phyloP scores from a whole-genome alignment of 2,888 invertebrate species.

The Andrena dorsata region DNA sequence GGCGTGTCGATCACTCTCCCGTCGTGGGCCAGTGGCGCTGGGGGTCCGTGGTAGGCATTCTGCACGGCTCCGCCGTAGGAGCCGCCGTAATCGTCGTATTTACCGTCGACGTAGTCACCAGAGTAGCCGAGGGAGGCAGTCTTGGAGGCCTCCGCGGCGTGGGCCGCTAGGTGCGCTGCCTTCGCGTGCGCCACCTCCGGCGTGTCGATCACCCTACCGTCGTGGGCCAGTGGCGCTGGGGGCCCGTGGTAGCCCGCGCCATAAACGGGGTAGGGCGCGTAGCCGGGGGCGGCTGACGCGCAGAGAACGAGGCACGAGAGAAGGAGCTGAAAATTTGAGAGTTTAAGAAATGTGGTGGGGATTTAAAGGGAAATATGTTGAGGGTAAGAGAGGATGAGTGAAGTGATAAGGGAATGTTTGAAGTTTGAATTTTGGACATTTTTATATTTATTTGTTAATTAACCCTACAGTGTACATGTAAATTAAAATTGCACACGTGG shows the following conservation, averaged over 20 bases:
- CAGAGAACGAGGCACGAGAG: slow-evolving; percentile 46
- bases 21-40: slow-evolving; percentile 78
- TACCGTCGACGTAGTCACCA: slow-evolving; percentile 32
- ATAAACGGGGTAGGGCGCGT: slow-evolving; percentile 56
- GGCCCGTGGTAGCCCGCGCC: slow-evolving; percentile 74
- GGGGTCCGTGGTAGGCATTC: slow-evolving; percentile 72
- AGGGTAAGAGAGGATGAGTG: background rate
- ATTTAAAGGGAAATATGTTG: background rate
- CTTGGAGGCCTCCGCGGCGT: slow-evolving; percentile 75
- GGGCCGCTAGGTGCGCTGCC: slow-evolving; percentile 78
- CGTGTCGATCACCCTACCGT: slow-evolving; percentile 79
- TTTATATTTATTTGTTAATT: background rate
- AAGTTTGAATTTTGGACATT: background rate
- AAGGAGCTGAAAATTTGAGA: slow-evolving; percentile 33
- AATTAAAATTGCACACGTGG: too few relatives aligned
- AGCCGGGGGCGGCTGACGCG: slow-evolving; percentile 50
- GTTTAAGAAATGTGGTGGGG: background rate
- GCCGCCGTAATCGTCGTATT: slow-evolving; percentile 21
- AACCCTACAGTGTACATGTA: too few relatives aligned
- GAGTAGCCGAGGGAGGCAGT: slow-evolving; percentile 36
- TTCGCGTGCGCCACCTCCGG: slow-evolving; percentile 82
- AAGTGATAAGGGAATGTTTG: background rate
- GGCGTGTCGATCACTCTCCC: slow-evolving; percentile 80
- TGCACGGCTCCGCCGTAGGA: slow-evolving; percentile 33
- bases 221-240: slow-evolving; percentile 77